Evolutionary conservation across 2,888 invertebrate species (phyloP), one percentile per base, ranked within the genome.

Genomic region (Dione vanillae): DNA sequence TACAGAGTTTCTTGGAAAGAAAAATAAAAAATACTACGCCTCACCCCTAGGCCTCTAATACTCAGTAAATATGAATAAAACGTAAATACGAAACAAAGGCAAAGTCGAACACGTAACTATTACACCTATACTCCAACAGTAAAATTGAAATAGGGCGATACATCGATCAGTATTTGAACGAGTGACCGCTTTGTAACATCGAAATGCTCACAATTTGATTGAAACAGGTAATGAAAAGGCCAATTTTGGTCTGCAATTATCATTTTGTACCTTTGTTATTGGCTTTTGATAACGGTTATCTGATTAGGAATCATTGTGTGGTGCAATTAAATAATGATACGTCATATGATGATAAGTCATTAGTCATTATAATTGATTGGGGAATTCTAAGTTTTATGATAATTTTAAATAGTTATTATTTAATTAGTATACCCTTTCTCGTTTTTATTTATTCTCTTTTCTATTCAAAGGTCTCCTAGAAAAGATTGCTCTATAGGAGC

Each of bases 111-210:
- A 20, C 11, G 20, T 52, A 52, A 19, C 20, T 20, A 52, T 49
- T 12, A 11, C 3, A 52, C n/a, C 54, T n/a, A 54, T 54, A 37
- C n/a, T 54, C 35, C 27, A 10, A 37, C n/a, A 10, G n/a, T 11
- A 0, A n/a, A 10, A 54, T 84, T 86, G 84, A 86, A 88, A 89
- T 88, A 86, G 85, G 76, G 81, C 80, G 81, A 82, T 82, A 85
- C 86, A 89, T 85, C 79, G 82, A 74, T 79, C 78, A 74, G 82
- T 81, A 84, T 85, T 68, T 69, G 67, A 20, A 67, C 65, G 65
- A 65, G 20, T 47, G 70, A 67, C 58, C 75, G 70, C 72, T 75
- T 70, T 74, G 74, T 70, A 62, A 58, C 40, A 65, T 37, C 49
- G 45, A 59, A 67, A 67, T 67, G 69, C 67, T 40, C 59, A 62